Evolutionary conservation across 2,888 invertebrate species (phyloP).

Genomic region (Thumatha senex): DNA sequence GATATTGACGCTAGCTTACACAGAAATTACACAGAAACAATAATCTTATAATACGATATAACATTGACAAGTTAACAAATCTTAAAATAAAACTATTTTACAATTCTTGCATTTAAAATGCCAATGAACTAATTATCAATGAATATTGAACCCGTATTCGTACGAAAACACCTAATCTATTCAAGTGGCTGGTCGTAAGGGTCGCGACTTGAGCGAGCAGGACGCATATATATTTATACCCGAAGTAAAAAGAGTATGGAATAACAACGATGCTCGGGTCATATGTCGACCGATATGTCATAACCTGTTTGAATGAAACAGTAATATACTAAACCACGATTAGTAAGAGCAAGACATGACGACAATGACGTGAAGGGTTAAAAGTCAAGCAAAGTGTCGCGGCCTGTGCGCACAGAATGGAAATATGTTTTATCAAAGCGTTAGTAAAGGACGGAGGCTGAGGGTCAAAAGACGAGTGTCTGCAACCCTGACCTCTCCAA

Average conservation of each 20-base stretch:
- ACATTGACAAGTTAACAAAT: constrained; percentile 5
- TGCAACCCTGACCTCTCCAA: constrained; percentile 80
- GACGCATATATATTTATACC: constrained; percentile 54
- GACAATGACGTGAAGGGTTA: constrained; percentile 80
- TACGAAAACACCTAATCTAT: constrained; percentile 83
- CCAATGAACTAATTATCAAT: constrained; percentile 77
- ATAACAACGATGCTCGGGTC: constrained; percentile 68
- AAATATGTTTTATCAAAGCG: constrained; percentile 44
- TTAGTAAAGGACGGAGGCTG: constrained; percentile 49
- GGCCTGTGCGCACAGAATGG: constrained; percentile 68
- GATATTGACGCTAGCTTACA: too few species aligned
- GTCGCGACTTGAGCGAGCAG: constrained; percentile 72
- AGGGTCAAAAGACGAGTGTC: constrained; percentile 81
- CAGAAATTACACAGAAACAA: too few species aligned
- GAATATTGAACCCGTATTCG: constrained; percentile 75
- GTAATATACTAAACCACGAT: constrained; percentile 41
- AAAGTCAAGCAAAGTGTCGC: constrained; percentile 79
- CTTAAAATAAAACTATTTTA: constrained; percentile 48
- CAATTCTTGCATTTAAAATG: constrained; percentile 69
- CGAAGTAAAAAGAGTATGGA: constrained; percentile 61
- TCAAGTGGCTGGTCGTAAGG: constrained; percentile 78
- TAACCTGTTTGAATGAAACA: constrained; percentile 75
- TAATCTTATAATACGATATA: constrained; percentile 1
- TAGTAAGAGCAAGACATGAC: constrained; percentile 61
- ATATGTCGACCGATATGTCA: constrained; percentile 82